phyloP scores from a whole-genome alignment of 1,140 invertebrate species.

The Stegodyphus dumicola region DNA sequence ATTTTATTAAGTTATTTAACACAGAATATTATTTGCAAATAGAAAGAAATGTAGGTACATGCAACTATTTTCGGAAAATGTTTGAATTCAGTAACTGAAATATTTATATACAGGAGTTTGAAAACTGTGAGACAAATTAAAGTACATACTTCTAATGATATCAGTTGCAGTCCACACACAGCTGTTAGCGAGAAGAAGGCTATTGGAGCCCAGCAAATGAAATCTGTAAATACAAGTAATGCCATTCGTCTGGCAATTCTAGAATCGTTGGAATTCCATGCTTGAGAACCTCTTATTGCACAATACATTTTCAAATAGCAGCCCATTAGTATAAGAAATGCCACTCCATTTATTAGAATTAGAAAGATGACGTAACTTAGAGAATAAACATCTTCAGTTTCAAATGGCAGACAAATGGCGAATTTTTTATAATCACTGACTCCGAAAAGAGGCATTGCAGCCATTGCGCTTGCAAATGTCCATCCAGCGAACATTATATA shows the following conservation, averaged over 20 bases:
- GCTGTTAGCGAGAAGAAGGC: slow-evolving; percentile 75
- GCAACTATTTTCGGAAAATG: no score
- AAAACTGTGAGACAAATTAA: not conserved
- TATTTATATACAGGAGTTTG: not conserved
- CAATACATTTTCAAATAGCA: slow-evolving; percentile 98
- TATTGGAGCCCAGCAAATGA: slow-evolving; percentile 87
- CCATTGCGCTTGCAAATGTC: slow-evolving; percentile 90
- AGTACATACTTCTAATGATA: slow-evolving; percentile 79
- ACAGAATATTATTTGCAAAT: no score
- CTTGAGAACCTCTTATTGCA: slow-evolving; percentile 89
- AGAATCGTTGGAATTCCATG: slow-evolving; percentile 97
- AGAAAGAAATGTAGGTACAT: no score
- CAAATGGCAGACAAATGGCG: slow-evolving; percentile 94
- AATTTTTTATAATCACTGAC: slow-evolving; percentile 96
- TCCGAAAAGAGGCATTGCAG: slow-evolving; percentile 87
- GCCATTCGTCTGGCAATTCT: slow-evolving; percentile 87
- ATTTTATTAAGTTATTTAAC: no score
- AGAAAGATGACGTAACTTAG: slow-evolving; percentile 91
- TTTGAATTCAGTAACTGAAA: no score
- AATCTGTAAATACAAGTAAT: slow-evolving; percentile 85
- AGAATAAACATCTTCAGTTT: slow-evolving; percentile 80
- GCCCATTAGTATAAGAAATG: slow-evolving; percentile 93
- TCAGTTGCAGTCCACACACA: slow-evolving; percentile 87
- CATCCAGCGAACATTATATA: slow-evolving; percentile 83
- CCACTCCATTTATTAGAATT: slow-evolving; percentile 92